Evolutionary conservation across 1,140 invertebrate genomes (phyloP).

Genomic region (Bombus confusus): DNA sequence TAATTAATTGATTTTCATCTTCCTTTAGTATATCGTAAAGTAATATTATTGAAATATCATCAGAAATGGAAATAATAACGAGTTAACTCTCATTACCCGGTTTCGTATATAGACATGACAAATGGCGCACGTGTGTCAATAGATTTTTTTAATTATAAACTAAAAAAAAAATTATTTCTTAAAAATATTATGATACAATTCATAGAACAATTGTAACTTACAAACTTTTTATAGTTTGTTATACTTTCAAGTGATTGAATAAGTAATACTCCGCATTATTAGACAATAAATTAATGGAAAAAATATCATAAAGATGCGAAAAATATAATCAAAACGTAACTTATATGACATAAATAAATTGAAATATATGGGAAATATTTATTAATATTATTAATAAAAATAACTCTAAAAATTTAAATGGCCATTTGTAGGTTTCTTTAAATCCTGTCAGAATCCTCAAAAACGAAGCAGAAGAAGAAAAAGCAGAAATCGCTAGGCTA

Average conservation of each 20-base stretch:
- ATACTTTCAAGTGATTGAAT: neutral
- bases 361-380: neutral
- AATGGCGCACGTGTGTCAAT: constrained; percentile 68
- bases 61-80: neutral
- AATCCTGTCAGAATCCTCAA: constrained; percentile 97
- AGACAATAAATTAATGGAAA: neutral
- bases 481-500: constrained; percentile 96
- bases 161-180: neutral
- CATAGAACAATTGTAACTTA: neutral
- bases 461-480: constrained; percentile 98
- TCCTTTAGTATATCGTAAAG: neutral
- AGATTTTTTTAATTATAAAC: constrained; percentile 18
- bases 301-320: neutral
- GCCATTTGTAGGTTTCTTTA: constrained; percentile 87
- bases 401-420: neutral
- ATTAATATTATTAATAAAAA: neutral
- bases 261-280: too few species aligned
- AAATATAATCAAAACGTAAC: neutral
- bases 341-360: neutral
- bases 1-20: constrained; percentile 19
- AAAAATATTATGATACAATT: neutral
- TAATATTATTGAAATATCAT: neutral
- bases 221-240: neutral
- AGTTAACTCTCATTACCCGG: constrained; percentile 10
- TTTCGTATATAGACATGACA: constrained; percentile 51